Evolutionary conservation across 2,113 vertebrate species (phyloP).

Genomic region (Ptilorrhoa leucosticta): DNA sequence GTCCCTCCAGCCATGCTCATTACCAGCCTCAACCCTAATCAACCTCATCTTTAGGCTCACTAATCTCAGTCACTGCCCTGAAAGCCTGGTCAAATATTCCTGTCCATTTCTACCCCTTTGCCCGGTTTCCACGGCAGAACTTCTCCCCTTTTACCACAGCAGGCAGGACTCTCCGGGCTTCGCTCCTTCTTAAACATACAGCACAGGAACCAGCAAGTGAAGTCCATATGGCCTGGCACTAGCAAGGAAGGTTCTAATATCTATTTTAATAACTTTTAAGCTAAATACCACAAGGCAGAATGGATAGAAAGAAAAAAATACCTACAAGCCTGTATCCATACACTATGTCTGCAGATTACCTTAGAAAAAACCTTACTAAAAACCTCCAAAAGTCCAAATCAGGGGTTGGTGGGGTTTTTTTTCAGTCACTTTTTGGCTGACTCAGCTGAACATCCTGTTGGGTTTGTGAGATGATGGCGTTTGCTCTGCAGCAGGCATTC

Average conservation of each 20-base stretch:
- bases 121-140: fast-evolving
- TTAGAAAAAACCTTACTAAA: neutral
- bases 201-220: neutral
- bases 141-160: neutral
- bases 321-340: neutral
- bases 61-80: neutral
- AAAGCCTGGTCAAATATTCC: neutral
- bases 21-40: neutral
- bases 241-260: neutral
- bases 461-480: neutral
- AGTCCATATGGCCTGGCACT: neutral
- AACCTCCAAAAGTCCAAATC: neutral
- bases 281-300: neutral
- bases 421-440: neutral
- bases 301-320: neutral
- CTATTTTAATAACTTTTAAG: neutral
- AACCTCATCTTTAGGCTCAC: neutral
- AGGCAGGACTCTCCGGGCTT: neutral
- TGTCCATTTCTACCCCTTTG: neutral
- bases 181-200: neutral
- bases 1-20: neutral
- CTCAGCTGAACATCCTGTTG: neutral
- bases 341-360: neutral
- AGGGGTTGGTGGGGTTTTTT: fast-evolving
- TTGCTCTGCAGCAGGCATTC: neutral